Conservation (phyloP, 1,140 invertebrate genomes). For the Thaumatotibia leucotreta region DNA sequence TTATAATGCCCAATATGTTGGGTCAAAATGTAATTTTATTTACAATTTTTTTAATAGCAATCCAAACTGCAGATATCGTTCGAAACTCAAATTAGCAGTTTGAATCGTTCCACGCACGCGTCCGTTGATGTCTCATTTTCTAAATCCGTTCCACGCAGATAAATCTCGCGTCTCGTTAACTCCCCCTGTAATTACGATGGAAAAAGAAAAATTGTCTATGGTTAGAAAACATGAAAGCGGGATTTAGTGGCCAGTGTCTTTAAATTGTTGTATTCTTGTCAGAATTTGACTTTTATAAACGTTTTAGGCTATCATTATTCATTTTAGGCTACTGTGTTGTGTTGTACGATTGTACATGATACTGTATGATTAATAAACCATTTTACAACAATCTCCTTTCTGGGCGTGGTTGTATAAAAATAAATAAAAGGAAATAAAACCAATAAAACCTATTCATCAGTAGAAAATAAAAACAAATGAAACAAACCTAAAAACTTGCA, state of each 20-base stretch:
- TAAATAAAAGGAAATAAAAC: no score
- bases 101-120: not conserved
- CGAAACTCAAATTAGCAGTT: not conserved
- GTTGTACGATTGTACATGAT: no score
- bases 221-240: not conserved
- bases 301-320: not conserved
- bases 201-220: not conserved
- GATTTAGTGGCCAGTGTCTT: not conserved
- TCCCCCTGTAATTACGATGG: not conserved
- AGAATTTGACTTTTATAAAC: not conserved
- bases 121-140: constrained; percentile 1
- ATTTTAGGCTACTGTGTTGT: not conserved
- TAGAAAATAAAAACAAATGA: no score
- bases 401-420: no score
- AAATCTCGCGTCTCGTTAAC: constrained; percentile 14
- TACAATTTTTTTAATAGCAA: not conserved
- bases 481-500: no score
- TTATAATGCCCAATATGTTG: not conserved
- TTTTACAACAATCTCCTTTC: no score
- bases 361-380: not conserved
- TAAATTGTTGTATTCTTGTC: not conserved
- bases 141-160: constrained; percentile 5
- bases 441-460: no score
- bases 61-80: not conserved
- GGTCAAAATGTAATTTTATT: no score